Conservation (phyloP, 1,140 invertebrate species). For the Phymorhynchus buccinoides region DNA sequence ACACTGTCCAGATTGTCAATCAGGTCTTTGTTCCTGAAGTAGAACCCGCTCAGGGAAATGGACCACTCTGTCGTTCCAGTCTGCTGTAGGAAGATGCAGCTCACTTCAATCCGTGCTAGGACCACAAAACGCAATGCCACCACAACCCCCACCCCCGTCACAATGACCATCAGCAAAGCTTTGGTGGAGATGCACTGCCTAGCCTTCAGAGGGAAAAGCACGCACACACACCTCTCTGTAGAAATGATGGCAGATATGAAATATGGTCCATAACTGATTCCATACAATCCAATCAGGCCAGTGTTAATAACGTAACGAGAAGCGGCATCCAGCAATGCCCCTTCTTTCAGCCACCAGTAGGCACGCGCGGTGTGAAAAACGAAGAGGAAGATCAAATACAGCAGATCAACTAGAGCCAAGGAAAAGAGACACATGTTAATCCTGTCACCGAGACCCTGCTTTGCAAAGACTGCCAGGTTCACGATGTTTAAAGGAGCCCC, state of each 20-base stretch:
- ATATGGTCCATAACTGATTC: neutral
- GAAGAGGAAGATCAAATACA: neutral
- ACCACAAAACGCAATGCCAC: neutral
- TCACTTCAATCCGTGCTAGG: neutral
- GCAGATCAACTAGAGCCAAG: neutral
- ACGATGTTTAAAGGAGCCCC: slow-evolving; percentile 1
- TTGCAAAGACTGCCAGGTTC: neutral
- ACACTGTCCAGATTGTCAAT: neutral
- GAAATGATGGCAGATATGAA: slow-evolving; percentile 6
- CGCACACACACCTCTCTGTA: slow-evolving; percentile 19
- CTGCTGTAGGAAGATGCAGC: neutral
- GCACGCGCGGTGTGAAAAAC: neutral
- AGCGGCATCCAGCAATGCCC: neutral
- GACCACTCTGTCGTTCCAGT: neutral
- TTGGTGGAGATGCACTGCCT: neutral
- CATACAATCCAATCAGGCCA: slow-evolving; percentile 1
- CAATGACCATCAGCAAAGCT: neutral
- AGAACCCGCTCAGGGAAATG: neutral
- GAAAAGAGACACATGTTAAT: slow-evolving; percentile 30
- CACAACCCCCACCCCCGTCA: neutral
- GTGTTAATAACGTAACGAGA: neutral
- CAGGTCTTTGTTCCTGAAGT: neutral
- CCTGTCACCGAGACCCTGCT: slow-evolving; percentile 15
- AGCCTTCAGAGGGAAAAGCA: slow-evolving; percentile 13
- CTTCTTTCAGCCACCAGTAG: neutral